phyloP scores from a whole-genome alignment of 2,797 vertebrate genomes.

The Glyptemys insculpta region DNA sequence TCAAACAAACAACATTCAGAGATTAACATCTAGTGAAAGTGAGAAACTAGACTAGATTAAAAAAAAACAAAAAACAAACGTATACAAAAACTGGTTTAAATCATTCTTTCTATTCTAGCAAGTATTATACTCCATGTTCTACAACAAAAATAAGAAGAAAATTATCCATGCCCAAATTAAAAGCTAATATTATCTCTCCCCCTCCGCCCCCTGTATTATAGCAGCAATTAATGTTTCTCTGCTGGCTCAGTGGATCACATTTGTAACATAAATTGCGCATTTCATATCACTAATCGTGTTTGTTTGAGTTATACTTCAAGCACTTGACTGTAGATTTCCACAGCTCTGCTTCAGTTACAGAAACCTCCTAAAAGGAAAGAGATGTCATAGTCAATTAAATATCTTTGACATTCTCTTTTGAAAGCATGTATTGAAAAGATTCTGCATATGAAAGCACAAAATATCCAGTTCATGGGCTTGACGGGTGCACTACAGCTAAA shows the following conservation, averaged over 20 bases:
- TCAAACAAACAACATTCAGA: accelerated
- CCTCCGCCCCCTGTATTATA: background rate
- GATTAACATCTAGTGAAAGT: background rate
- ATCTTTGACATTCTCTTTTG: background rate
- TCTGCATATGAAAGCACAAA: background rate
- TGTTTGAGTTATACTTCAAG: background rate
- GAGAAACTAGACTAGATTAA: background rate
- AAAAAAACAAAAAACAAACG: background rate
- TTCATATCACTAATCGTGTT: background rate
- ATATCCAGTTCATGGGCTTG: background rate
- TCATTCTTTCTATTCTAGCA: background rate
- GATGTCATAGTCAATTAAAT: background rate
- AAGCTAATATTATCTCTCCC: background rate
- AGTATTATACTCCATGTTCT: background rate
- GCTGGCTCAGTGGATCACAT: background rate
- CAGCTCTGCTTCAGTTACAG: background rate
- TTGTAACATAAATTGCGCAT: background rate
- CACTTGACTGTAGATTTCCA: background rate
- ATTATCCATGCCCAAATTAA: background rate
- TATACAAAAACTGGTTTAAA: background rate
- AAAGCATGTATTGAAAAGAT: background rate
- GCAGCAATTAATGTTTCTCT: background rate
- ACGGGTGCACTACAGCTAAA: constrained; percentile 3
- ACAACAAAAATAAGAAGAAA: background rate
- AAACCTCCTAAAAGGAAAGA: background rate